Evolutionary conservation across 2,113 vertebrate species (phyloP).

Genomic region (Vombatus ursinus): DNA sequence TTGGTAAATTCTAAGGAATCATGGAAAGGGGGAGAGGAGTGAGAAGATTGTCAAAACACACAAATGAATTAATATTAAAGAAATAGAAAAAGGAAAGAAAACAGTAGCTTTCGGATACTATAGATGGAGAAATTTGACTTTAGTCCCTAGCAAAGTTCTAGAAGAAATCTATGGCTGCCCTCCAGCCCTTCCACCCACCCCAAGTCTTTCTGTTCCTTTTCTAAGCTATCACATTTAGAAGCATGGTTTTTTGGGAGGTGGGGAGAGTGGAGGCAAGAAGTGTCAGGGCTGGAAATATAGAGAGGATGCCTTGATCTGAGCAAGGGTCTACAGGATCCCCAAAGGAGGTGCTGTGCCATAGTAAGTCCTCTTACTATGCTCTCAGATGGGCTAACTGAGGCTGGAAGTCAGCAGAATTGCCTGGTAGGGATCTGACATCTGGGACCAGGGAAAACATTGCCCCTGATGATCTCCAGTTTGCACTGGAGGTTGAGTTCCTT

Average conservation of each 20-base stretch:
- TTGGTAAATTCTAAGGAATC: not conserved
- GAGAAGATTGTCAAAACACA: not conserved
- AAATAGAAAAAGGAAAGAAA: not conserved
- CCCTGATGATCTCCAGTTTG: not conserved
- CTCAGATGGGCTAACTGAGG: not conserved
- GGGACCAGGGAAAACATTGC: not conserved
- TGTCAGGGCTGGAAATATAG: not conserved
- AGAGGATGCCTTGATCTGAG: not conserved
- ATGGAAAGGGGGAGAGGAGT: not conserved
- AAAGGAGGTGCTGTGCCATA: not conserved
- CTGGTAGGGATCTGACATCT: not conserved
- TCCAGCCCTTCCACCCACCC: not conserved
- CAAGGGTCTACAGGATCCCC: not conserved
- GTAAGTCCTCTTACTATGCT: not conserved
- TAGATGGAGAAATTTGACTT: not conserved
- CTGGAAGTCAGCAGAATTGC: not conserved
- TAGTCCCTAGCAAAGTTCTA: not conserved
- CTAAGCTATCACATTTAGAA: not conserved
- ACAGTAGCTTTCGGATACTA: not conserved
- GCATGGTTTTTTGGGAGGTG: not conserved
- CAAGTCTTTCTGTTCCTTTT: not conserved
- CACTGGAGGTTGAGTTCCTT: not conserved
- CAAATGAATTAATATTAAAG: not conserved
- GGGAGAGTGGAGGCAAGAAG: not conserved
- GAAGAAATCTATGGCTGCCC: not conserved